Evolutionary conservation across 2,797 vertebrate species (phyloP).

Genomic region (Cyprinella venusta): DNA sequence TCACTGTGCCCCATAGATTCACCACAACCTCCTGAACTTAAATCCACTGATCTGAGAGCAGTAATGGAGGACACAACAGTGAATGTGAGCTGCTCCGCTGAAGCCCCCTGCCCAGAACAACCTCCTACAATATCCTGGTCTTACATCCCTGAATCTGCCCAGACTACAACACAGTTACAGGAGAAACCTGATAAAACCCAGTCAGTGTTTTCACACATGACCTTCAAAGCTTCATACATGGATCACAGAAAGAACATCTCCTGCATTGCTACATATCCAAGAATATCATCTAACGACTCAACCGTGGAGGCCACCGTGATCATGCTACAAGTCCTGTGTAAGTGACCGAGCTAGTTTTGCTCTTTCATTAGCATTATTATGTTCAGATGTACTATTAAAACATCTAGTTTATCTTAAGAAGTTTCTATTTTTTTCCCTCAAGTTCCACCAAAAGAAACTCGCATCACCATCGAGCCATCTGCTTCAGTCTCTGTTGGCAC

Average conservation of each 20-base stretch:
- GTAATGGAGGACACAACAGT: conserved; percentile 35
- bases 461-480: conserved; percentile 49
- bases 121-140: conserved; percentile 68
- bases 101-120: conserved; percentile 63
- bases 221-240: conserved; percentile 57
- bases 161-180: background rate
- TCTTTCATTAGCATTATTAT: background rate
- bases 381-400: background rate
- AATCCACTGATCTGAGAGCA: background rate
- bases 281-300: conserved; percentile 15
- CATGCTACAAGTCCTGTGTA: conserved; percentile 27
- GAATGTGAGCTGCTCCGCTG: conserved; percentile 66
- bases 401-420: background rate
- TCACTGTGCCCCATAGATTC: conserved; percentile 11
- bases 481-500: conserved; percentile 57
- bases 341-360: background rate
- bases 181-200: conserved; percentile 57
- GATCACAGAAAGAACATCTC: conserved; percentile 61
- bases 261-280: conserved; percentile 63
- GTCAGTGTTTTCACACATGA: conserved; percentile 53
- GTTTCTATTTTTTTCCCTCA: conserved; percentile 19
- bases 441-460: conserved; percentile 68
- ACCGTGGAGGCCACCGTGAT: conserved; percentile 14
- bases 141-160: conserved; percentile 29
- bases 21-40: background rate